Conservation (phyloP, 2,797 vertebrate genomes). For the Sebastes oblongus region DNA sequence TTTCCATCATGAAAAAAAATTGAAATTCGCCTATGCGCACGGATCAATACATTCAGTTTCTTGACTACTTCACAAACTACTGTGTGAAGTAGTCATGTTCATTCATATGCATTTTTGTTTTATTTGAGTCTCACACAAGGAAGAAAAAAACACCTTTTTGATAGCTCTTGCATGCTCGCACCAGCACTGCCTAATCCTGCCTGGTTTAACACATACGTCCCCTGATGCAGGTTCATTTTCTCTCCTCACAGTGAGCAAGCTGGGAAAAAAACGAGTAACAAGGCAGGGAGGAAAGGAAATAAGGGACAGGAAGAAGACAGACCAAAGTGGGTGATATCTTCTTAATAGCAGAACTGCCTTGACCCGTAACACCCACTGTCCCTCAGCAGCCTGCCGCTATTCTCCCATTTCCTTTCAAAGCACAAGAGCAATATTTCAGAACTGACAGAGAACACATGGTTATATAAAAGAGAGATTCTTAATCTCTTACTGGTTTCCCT, state of each 20-base stretch:
- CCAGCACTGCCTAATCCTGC: slow-evolving; percentile 42
- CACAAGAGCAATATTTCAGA: slow-evolving; percentile 26
- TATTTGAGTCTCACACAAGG: not conserved
- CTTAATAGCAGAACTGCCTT: slow-evolving; percentile 51
- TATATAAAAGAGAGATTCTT: slow-evolving; percentile 41
- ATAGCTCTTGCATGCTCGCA: slow-evolving; percentile 17
- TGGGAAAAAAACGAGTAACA: not conserved
- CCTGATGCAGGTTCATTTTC: slow-evolving; percentile 58
- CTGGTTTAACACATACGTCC: slow-evolving; percentile 40
- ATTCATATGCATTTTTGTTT: no score
- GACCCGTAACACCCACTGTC: slow-evolving; percentile 51
- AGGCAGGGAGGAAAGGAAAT: not conserved
- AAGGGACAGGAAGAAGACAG: not conserved
- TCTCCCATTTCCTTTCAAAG: slow-evolving; percentile 27
- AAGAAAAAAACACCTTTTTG: slow-evolving; percentile 9
- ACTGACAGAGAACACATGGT: slow-evolving; percentile 10
- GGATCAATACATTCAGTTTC: no score
- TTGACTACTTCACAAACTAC: no score
- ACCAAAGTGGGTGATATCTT: slow-evolving; percentile 49
- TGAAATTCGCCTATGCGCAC: rapidly evolving
- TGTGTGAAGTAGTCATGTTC: no score
- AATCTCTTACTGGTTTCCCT: slow-evolving; percentile 35
- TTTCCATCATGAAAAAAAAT: no score
- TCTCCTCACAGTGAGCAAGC: slow-evolving; percentile 21
- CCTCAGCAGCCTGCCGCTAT: slow-evolving; percentile 13